Base-by-base conservation (phyloP, 2,797 vertebrate species). In the Gobio occitaniae region DNA sequence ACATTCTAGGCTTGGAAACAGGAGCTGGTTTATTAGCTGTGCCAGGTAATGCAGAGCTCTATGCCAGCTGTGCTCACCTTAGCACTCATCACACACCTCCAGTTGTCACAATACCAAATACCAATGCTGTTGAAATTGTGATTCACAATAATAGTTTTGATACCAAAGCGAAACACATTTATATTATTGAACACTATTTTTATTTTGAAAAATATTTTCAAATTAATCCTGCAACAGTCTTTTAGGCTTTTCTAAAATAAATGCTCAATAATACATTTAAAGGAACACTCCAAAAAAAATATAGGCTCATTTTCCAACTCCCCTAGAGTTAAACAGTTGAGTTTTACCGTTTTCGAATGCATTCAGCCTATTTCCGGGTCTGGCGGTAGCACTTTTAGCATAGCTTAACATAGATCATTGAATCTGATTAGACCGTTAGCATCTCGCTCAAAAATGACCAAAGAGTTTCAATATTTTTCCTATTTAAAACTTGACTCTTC, bases 31-130 rank as follows among this genome's bases (percentile, higher is more conserved):
- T 97, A 83, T 91, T 98, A 90, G 93, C 89, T n/a, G 94, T 97
- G 81, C 94, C 97, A 76, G 97, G 96, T 91, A 95, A 97, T 91
- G 97, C 97, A 90, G 88, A 92, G 52, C 12, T 15, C 59, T n/a
- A 6, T 89, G 94, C 94, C 90, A 21, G 92, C 96, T 97, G 59
- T 96, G 2, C 78, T 48, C 9, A 25, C 15, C 32, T 41, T 68
- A 16, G n/a, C 9, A 32, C 25, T 47, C n/a, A 61, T 47, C 3
- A 41, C 8, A 41, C 41, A 59, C 13, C 29, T 69, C 44, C 10
- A 8, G 8, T 25, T 17, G 12, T 48, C 10, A 29, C 25, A 3
- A 29, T 61, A 65, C 29, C 25, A 29, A 56, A 52, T 76, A 7
- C 3, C n/a, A 25, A 48, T 17, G 16, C 29, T 21, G 1, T 38